Evolutionary conservation across 2,888 invertebrate species (phyloP), one percentile per base, ranked within the genome.

Genomic region (Chymomyza amoena): DNA sequence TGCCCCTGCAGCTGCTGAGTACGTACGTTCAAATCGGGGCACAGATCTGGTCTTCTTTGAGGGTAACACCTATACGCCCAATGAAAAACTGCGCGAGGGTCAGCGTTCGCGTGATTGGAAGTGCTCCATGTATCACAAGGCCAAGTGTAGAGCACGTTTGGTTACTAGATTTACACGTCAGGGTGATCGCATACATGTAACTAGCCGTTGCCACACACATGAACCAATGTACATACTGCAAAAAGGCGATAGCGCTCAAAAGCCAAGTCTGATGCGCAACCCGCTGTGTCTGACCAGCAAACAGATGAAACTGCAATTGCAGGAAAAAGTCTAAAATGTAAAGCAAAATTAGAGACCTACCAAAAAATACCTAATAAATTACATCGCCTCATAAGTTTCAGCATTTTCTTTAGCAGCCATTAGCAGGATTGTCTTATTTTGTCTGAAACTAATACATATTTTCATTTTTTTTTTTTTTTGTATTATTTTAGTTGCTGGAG

Each of bases 91-190:
- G 32, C 85, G 87, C 20, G 84, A 83, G 15, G 91, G 90, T 4
- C 90, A 89, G 45, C 86, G 84, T 15, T 89, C 89, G 6, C 88
- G 92, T 0, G 90, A 90, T 66, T 92, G 91, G 91, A 92, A 92
- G 67, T 92, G 92, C 75, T 90, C 91, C 6, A 89, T 91, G 90
- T 92, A 92, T 69, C 90, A 92, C 70, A 91, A 89, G 74, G 88
- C 87, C 7, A 91, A 90, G 70, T 92, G 91, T 63, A 86, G 90
- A 1, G 91, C 91, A 0, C 81, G 91, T 13, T 73, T 91, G 4
- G 90, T 89, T 4, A 91, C 91, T 6, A 89, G 85, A 50, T 68
- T 79, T 10, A 83, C 84, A 5, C 39, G 67, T 4, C 56, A 45
- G 1, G 90, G 89, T 2, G 86, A 87, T 54, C 54, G 88, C 15